A percentile compares a stretch with the other conserved stretches of the same genome.
Evolutionary conservation across 1,140 invertebrate species (phyloP).

Genomic region (Cotesia chilonis): DNA sequence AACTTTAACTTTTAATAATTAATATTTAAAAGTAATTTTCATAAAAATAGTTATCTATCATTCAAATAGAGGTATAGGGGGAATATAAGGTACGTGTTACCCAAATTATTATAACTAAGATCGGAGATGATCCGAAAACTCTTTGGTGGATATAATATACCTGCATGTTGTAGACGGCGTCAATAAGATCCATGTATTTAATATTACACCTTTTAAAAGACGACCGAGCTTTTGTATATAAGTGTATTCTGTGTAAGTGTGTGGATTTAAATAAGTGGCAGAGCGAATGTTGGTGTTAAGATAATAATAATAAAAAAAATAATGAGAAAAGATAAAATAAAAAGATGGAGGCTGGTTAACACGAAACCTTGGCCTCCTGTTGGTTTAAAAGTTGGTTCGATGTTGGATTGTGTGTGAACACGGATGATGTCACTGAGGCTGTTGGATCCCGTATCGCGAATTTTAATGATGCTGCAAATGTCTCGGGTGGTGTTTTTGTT

Average conservation of each 20-base stretch:
- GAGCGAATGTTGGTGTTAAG: slow-evolving; percentile 1
- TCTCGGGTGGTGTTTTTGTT: slow-evolving; percentile 61
- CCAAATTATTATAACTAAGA: too few species aligned
- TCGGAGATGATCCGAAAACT: too few species aligned
- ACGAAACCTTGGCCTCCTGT: slow-evolving; percentile 49
- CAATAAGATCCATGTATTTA: not conserved
- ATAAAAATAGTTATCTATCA: slow-evolving; percentile 54
- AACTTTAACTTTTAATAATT: not conserved
- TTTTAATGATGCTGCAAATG: slow-evolving; percentile 68
- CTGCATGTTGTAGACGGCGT: not conserved
- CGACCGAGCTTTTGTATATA: not conserved
- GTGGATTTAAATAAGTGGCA: not conserved
- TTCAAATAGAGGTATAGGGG: slow-evolving; percentile 53
- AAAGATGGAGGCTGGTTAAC: slow-evolving; percentile 44
- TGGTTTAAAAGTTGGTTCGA: slow-evolving; percentile 58
- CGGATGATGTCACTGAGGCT: slow-evolving; percentile 63
- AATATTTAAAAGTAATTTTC: slow-evolving; percentile 59
- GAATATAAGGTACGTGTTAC: slow-evolving; percentile 49
- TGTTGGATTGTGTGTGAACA: slow-evolving; percentile 59
- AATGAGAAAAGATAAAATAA: slow-evolving; percentile 8
- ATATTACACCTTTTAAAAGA: too few species aligned
- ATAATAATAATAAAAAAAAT: slow-evolving; percentile 35
- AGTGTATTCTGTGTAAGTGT: not conserved
- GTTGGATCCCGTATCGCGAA: slow-evolving; percentile 67
- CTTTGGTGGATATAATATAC: not conserved